Conservation (phyloP, 1,140 invertebrate genomes). For the Zaprionus inermis region DNA sequence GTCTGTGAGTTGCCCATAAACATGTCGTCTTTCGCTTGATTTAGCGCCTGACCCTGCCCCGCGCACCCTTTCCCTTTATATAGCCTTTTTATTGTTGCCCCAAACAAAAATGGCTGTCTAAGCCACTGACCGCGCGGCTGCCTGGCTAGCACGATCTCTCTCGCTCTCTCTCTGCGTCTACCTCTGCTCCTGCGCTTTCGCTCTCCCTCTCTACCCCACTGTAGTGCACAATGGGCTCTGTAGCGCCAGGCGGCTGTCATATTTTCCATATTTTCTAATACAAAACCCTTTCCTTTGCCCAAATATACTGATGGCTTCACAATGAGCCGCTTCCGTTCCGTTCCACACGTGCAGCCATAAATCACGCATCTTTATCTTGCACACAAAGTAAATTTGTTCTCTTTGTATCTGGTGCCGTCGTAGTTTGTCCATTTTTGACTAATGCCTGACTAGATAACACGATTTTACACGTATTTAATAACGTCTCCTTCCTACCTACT, state of each 20-base stretch:
- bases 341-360: neutral
- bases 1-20: constrained; percentile 80
- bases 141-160: constrained; percentile 9
- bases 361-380: neutral
- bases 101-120: constrained; percentile 56
- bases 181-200: constrained; percentile 14
- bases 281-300: neutral
- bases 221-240: constrained; percentile 50
- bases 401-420: neutral
- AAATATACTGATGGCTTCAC: constrained; percentile 4
- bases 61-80: constrained; percentile 1
- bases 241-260: constrained; percentile 7
- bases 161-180: no score
- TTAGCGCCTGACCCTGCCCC: constrained; percentile 53
- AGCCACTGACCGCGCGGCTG: constrained; percentile 68
- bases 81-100: constrained; percentile 34
- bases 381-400: constrained; percentile 23
- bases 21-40: constrained; percentile 84
- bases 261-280: constrained; percentile 22
- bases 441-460: neutral
- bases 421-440: neutral
- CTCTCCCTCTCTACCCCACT: constrained; percentile 10
- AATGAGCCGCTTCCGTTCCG: neutral
- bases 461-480: no score
- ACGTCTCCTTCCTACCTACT: neutral